A percentile compares a stretch with the other conserved stretches of the same genome.
These are phyloP conservation scores for Drosophila maculinotata DNA, from an alignment of 2,888 invertebrate genomes.

Conservation along the genomic window DNA sequence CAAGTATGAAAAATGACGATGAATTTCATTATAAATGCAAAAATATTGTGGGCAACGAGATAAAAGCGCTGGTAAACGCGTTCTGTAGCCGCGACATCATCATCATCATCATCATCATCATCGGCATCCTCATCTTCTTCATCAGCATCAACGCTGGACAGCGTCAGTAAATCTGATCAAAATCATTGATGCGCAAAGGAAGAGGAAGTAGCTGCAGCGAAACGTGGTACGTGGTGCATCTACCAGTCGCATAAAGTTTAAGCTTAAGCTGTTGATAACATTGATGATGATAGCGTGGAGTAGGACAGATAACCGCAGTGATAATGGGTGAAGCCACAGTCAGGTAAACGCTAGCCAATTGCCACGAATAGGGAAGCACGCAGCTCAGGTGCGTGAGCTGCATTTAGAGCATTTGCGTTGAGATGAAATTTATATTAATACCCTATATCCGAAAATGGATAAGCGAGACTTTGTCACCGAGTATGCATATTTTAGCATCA, in stretches of 20 bases:
- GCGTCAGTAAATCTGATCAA: constrained; percentile 73
- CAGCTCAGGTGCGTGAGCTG: constrained; percentile 62
- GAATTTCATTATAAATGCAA: constrained; percentile 81
- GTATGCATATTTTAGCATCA: neutral
- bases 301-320: constrained; percentile 56
- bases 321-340: constrained; percentile 58
- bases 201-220: constrained; percentile 51
- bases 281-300: constrained; percentile 48
- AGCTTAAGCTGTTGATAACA: constrained; percentile 77
- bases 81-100: constrained; percentile 31
- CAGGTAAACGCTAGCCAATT: constrained; percentile 57
- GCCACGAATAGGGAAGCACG: constrained; percentile 41
- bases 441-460: constrained; percentile 1
- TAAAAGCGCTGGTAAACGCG: constrained; percentile 38
- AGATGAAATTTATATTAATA: constrained; percentile 46
- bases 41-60: constrained; percentile 62
- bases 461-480: too few species aligned
- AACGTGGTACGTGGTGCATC: constrained; percentile 53
- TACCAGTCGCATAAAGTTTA: constrained; percentile 51
- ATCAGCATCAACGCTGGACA: constrained; percentile 43
- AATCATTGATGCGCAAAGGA: constrained; percentile 74
- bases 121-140: constrained; percentile 24
- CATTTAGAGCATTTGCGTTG: constrained; percentile 52
- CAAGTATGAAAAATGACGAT: constrained; percentile 78
- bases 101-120: constrained; percentile 19